Evolutionary conservation across 2,113 vertebrate species (phyloP).

Genomic region (Anhinga anhinga): DNA sequence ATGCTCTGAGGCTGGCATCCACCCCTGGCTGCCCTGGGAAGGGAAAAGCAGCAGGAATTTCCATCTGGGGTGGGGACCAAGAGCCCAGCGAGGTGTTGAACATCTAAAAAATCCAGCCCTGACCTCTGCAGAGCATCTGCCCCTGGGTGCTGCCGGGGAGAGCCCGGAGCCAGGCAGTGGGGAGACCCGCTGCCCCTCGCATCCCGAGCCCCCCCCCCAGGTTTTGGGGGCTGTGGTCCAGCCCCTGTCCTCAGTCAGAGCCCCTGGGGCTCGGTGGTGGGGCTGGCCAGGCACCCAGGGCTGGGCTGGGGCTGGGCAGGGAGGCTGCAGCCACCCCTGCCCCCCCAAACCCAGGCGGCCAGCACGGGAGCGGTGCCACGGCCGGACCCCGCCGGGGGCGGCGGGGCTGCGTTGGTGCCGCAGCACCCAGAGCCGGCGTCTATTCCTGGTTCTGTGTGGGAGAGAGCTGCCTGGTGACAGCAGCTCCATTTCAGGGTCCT

Average conservation of each 20-base stretch:
- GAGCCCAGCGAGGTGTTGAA: not conserved
- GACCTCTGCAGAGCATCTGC: not conserved
- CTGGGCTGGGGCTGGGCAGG: not conserved
- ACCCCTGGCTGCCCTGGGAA: not conserved
- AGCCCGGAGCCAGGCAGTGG: rapidly evolving
- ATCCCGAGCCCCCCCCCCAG: not conserved
- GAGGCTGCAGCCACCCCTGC: rapidly evolving
- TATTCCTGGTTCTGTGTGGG: conserved; percentile 53
- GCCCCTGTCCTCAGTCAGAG: not conserved
- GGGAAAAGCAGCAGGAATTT: not conserved
- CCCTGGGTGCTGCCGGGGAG: not conserved
- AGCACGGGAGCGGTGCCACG: not conserved
- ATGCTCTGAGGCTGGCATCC: not conserved
- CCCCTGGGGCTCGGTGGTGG: rapidly evolving
- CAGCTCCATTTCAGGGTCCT: not conserved
- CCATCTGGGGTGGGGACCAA: not conserved
- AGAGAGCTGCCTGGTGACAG: conserved; percentile 39
- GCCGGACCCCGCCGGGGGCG: not conserved
- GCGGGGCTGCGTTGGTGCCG: not conserved
- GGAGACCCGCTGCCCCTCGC: not conserved
- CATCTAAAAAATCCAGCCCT: not conserved
- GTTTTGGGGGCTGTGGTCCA: rapidly evolving
- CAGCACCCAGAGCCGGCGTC: not conserved
- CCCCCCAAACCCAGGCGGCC: rapidly evolving
- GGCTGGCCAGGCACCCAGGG: not conserved